Evolutionary conservation across 2,888 invertebrate genomes (phyloP).

Genomic region (Drosophila cognata): DNA sequence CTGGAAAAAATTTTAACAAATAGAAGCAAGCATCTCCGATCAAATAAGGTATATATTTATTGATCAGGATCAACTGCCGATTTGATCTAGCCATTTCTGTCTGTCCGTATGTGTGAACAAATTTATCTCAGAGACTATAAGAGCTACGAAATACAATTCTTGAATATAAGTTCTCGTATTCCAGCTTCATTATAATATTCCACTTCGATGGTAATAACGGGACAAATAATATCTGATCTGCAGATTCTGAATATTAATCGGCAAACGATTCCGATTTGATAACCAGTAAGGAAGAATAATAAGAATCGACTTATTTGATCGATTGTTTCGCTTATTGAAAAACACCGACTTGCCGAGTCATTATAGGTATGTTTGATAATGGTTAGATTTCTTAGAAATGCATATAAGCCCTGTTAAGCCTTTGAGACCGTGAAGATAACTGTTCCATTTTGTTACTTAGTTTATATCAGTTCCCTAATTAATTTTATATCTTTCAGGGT

Average conservation of each 20-base stretch:
- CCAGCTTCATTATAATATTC: neutral
- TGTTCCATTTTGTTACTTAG: neutral
- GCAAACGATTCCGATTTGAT: no score
- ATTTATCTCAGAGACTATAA: neutral
- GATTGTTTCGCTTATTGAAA: neutral
- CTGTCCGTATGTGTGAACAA: neutral
- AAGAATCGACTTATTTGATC: neutral
- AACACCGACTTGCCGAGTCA: neutral
- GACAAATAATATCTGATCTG: neutral
- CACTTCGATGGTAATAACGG: neutral
- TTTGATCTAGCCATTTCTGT: neutral
- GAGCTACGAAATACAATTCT: neutral
- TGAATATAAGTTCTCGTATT: neutral
- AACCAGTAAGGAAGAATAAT: neutral
- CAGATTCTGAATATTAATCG: neutral
- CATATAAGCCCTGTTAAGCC: neutral
- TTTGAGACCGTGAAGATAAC: neutral
- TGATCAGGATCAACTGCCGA: neutral
- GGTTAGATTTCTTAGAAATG: neutral
- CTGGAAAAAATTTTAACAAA: neutral
- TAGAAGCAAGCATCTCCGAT: neutral
- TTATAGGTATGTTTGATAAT: neutral
- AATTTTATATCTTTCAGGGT: constrained; percentile 85
- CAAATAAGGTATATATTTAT: neutral
- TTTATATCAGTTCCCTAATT: neutral